phyloP scores from a whole-genome alignment of 1,140 invertebrate species.

The Pseudomyrmex dendroicus region DNA sequence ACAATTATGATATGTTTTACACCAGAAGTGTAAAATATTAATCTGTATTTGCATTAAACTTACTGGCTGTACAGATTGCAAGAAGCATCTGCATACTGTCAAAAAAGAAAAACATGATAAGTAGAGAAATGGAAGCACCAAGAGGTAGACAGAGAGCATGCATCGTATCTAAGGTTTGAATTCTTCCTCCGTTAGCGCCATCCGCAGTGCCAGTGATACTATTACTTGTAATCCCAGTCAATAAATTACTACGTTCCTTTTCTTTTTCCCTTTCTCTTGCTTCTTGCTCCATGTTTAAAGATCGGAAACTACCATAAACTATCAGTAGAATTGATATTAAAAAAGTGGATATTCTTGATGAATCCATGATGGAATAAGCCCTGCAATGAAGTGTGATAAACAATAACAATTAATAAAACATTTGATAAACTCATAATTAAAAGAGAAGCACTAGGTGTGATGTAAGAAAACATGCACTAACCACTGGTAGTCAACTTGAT shows the following conservation, averaged over 20 bases:
- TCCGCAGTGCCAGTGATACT: conserved; percentile 76
- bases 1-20: too few relatives aligned
- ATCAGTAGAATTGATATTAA: conserved; percentile 98
- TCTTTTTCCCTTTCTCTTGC: conserved; percentile 93
- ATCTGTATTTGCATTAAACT: conserved; percentile 80
- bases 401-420: neutral
- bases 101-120: conserved; percentile 99
- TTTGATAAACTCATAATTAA: neutral
- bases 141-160: conserved; percentile 98
- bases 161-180: conserved; percentile 98
- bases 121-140: conserved; percentile 96
- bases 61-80: conserved; percentile 98
- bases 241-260: conserved; percentile 88
- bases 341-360: conserved; percentile 97
- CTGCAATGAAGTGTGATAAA: conserved; percentile 81
- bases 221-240: conserved; percentile 83
- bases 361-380: conserved; percentile 98
- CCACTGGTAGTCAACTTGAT: conserved; percentile 86
- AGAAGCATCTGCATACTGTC: conserved; percentile 99
- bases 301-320: conserved; percentile 97
- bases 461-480: conserved; percentile 68
- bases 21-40: neutral
- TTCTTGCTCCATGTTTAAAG: conserved; percentile 97
- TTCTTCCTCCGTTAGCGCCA: conserved; percentile 87
- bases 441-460: neutral